Base-by-base conservation (phyloP, 2,888 invertebrate species). In the Drosophila anomelani region DNA sequence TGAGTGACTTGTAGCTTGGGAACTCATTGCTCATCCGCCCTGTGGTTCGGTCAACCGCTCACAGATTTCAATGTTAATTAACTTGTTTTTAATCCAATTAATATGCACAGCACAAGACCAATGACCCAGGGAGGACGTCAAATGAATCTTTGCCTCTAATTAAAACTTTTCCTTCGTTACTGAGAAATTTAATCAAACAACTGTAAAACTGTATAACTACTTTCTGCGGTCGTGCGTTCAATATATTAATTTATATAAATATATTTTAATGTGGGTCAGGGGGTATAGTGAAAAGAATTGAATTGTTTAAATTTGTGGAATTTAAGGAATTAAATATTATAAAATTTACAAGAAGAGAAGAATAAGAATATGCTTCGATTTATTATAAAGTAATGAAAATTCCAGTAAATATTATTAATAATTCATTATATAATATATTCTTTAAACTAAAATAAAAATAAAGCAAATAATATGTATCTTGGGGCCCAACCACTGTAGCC, bases 121-220 rank as follows among this genome's bases (percentile, higher is more conserved):
- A 44, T 71, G 72, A 43, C 71, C 71, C 36, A 57, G 15, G 57
- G 15, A 46, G 49, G 39, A 64, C 44, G 17, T 32, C 43, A 57
- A 77, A 80, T 72, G 72, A 49, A 36, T 68, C 57, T 68, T 57
- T 3, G 43, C 54, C 76, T 71, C 77, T 76, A 85, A 84, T 88
- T 85, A 85, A 84, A 84, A 84, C 79, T 83, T 84, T 88, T 76
- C 76, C 75, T 77, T 66, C 69, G 58, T 67, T 63, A 57, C 53
- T 36, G 75, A 75, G 68, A 84, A 81, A 83, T 78, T 83, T 85
- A 88, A 85, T 85, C 86, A 79, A 88, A 80, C 66, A 81, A 85
- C 53, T 67, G 46, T 46, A 61, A 61, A 83, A 73, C 57, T 66
- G 57, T 61, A 64, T 29, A 56, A 47, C 59, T 53, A 63, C 80